phyloP scores from a whole-genome alignment of 2,797 vertebrate genomes.

The Pyrocephalus nanus region DNA sequence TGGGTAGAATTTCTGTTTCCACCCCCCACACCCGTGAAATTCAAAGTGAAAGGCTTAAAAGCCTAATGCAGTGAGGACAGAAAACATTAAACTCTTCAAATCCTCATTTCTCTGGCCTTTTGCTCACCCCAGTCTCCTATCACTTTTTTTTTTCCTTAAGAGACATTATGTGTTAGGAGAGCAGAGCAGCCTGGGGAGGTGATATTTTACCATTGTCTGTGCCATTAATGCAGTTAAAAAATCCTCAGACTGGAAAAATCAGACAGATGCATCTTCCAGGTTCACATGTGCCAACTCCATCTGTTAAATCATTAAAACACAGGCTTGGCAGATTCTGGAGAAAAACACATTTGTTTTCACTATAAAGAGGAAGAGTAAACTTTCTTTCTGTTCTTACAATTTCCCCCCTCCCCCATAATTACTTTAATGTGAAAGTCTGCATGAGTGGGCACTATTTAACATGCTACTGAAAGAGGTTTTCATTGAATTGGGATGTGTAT shows the following conservation, averaged over 20 bases:
- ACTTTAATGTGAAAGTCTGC: constrained; percentile 28
- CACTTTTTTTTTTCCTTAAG: constrained; percentile 42
- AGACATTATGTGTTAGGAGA: constrained; percentile 61
- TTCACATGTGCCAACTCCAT: constrained; percentile 77
- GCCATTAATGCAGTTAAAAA: constrained; percentile 71
- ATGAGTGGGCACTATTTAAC: neutral
- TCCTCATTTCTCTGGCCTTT: constrained; percentile 45
- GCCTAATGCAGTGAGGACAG: neutral
- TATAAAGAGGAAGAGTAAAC: constrained; percentile 73
- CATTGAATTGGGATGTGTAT: neutral
- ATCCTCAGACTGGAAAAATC: constrained; percentile 76
- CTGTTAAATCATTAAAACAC: constrained; percentile 76
- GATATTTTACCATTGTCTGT: constrained; percentile 61
- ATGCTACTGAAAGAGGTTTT: neutral
- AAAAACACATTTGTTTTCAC: constrained; percentile 78
- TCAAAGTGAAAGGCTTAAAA: constrained; percentile 25
- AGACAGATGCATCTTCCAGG: constrained; percentile 78
- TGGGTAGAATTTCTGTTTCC: neutral
- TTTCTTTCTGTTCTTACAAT: constrained; percentile 52
- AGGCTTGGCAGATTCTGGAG: constrained; percentile 73
- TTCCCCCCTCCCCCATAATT: constrained; percentile 14
- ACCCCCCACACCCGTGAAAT: neutral
- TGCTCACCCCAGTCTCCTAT: constrained; percentile 53
- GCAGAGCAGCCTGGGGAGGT: constrained; percentile 61
- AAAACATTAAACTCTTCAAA: constrained; percentile 43